Base-by-base conservation (phyloP, 64 coral and sea anemone genomes). In the Trachythela sp. region DNA sequence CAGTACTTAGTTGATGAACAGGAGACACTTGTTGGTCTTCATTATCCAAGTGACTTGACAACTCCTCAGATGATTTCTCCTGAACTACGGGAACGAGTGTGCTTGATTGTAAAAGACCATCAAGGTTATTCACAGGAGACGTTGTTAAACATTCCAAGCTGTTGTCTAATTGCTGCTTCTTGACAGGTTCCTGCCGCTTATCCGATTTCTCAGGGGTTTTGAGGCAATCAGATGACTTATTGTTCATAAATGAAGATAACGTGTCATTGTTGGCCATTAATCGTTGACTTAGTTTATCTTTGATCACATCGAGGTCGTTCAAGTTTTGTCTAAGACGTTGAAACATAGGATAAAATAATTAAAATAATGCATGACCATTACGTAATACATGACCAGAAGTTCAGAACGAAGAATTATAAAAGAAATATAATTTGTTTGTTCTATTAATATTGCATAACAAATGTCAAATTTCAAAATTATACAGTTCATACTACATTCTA, bases 291-390 rank as follows among this genome's bases (percentile, higher is more conserved):
- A 97, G 91, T 48, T 40, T 91, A 85, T 92, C 77, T 71, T 94
- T 93, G 15, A 97, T 68, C 31, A 58, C 20, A 77, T 97, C 95
- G 38, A 97, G 91, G 6, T 97, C 95, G 86, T 86, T 90, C 88
- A 97, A 92, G 52, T 94, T 97, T 86, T 92, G 86, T 67, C 95
- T 97, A 85, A 48, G 87, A 48, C 42, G n/a, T n/a, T n/a, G n/a
- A n/a, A n/a, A 39, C 0, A 67, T 0, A 86, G 85, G 33, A 54
- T 50, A 84, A 72, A 35, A 15, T 14, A 26, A 18, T 7, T 45
- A 34, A 9, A 90, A 34, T 10, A 40, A 59, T 27, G 27, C 39
- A 22, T 1, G 39, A 56, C 45, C 30, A n/a, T n/a, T n/a, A n/a
- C n/a, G n/a, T n/a, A n/a, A n/a, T n/a, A n/a, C n/a, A n/a, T n/a